Conservation (phyloP, 2,797 vertebrate species). For the Crocidura indochinensis region DNA sequence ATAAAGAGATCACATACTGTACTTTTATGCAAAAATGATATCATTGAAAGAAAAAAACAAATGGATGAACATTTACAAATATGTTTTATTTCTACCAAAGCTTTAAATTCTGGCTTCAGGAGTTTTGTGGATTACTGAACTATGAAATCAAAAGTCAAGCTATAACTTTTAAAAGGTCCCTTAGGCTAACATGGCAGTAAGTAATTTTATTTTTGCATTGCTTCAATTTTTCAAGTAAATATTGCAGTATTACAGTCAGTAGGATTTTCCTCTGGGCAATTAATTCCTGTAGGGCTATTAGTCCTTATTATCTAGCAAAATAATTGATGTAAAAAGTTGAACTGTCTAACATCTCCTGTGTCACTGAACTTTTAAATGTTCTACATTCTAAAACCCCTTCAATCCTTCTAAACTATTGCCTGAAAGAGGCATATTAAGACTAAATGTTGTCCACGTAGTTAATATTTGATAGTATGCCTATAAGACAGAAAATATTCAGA, state of each 20-base stretch:
- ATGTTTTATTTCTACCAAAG: conserved; percentile 17
- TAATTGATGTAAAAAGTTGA: conserved; percentile 73
- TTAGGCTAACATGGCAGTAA: conserved; percentile 68
- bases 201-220: conserved; percentile 72
- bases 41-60: background rate
- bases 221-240: conserved; percentile 72
- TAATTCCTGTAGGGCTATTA: conserved; percentile 9
- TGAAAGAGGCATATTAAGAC: background rate
- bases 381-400: background rate
- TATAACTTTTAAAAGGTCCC: conserved; percentile 67
- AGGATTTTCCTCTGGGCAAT: conserved; percentile 69
- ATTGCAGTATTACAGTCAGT: conserved; percentile 48
- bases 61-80: conserved; percentile 2
- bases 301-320: conserved; percentile 73
- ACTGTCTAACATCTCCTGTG: background rate
- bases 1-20: conserved; percentile 2
- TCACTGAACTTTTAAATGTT: conserved; percentile 5
- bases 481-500: conserved; percentile 20
- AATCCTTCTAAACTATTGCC: conserved; percentile 8
- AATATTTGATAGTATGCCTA: conserved; percentile 35
- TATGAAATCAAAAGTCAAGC: conserved; percentile 75
- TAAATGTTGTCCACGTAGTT: background rate
- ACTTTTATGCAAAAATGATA: conserved; percentile 30
- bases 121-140: conserved; percentile 73
- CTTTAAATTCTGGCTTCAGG: conserved; percentile 63